Evolutionary conservation across 2,888 invertebrate species (phyloP), one percentile per base, ranked within the genome.

Genomic region (Dendrolimus pini): DNA sequence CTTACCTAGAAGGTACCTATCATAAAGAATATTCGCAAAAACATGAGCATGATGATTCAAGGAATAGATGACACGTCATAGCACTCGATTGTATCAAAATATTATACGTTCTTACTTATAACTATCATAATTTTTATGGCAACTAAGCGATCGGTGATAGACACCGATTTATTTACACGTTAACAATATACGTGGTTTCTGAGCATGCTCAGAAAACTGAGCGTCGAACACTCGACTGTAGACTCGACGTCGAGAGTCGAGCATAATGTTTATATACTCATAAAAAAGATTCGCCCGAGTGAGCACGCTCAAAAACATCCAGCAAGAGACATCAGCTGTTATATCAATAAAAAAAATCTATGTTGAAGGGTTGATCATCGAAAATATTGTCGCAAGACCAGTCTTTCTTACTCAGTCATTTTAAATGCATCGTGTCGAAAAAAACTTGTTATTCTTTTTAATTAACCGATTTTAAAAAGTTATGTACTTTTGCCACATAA

Each of bases 111-210:
- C 75, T 80, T 80, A 84, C 82, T 82, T 86, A 82, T 63, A 77
- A 83, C 87, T 89, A 89, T 79, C 47, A 84, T 76, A 75, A 82
- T 80, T 84, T 86, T 83, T 90, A 90, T 90, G 89, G 89, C 89
- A 89, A 89, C 89, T 83, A 89, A 86, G 85, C 87, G 78, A 74
- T 85, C 88, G 88, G 88, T 82, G 86, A 65, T 63, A 62, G 66
- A 64, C 85, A 85, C 87, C 82, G 86, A 88, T 72, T 78, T 88
- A 89, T 89, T 81, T 89, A 89, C 89, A 89, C 72, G 72, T 65
- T 63, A 67, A 55, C 64, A 70, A 65, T 60, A 60, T 60, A 59
- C 61, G 60, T 7, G 41, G 42, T 12, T 9, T 30, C 41, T 10
- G 47, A 57, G 54, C 53, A 54, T 42, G 13, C 30, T 52, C 7